Evolutionary conservation across 1,140 invertebrate species (phyloP).

Genomic region (Acromyrmex echinatior): DNA sequence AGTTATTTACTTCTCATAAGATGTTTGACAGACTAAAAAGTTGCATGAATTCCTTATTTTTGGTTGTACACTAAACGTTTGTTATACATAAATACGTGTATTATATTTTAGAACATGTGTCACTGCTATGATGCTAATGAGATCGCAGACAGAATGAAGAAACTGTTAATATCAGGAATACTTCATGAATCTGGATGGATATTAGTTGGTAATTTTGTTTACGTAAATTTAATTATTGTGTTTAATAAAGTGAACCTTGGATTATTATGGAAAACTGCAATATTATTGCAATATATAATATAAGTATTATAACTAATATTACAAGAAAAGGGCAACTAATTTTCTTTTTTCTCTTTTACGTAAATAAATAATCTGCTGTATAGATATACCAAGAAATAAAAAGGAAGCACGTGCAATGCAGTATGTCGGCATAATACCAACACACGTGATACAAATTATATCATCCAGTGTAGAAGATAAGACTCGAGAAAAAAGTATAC

Average conservation of each 20-base stretch:
- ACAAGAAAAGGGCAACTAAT: not conserved
- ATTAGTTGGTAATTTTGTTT: constrained; percentile 76
- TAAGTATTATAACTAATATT: not conserved
- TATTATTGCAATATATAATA: not conserved
- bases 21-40: not conserved
- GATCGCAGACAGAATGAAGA: constrained; percentile 70
- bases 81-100: not conserved
- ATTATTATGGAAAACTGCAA: not conserved
- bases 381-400: constrained; percentile 84
- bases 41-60: not conserved
- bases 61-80: not conserved
- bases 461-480: not conserved
- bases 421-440: constrained; percentile 85
- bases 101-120: constrained; percentile 44
- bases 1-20: not conserved
- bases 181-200: constrained; percentile 78
- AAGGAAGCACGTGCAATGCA: constrained; percentile 84
- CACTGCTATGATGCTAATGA: constrained; percentile 59
- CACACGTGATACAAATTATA: constrained; percentile 86
- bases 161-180: constrained; percentile 65
- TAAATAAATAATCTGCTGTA: constrained; percentile 7
- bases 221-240: constrained; percentile 4
- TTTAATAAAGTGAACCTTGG: not conserved
- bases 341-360: not conserved
- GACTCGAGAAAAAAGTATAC: constrained; percentile 72